These are phyloP conservation scores for Centrocercus urophasianus DNA, from an alignment of 2,113 vertebrate species.

Conservation along the genomic window DNA sequence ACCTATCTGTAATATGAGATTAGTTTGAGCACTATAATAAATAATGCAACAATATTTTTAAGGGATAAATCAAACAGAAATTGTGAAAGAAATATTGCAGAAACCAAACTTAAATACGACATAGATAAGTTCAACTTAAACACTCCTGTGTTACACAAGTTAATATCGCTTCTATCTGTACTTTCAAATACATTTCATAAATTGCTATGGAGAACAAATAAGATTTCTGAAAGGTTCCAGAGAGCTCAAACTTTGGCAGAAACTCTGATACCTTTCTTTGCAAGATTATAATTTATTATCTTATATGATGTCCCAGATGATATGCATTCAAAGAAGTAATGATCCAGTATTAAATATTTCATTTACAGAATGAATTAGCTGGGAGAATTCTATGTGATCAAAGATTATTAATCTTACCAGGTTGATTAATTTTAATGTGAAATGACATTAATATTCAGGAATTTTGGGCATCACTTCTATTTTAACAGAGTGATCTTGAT, in stretches of 20 bases:
- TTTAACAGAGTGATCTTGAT: not conserved
- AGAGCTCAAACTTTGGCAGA: not conserved
- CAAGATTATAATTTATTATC: not conserved
- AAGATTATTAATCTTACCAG: slow-evolving; percentile 1
- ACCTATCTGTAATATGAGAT: not conserved
- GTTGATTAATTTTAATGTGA: not conserved
- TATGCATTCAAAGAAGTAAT: not conserved
- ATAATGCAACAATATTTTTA: not conserved
- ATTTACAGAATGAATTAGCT: slow-evolving; percentile 12
- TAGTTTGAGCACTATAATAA: not conserved
- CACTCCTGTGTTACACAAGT: not conserved
- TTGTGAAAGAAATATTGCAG: not conserved
- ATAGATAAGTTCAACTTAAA: not conserved
- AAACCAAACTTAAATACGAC: not conserved
- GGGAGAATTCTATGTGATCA: not conserved
- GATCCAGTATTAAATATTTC: not conserved
- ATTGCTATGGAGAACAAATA: not conserved
- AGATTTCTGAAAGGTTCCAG: not conserved
- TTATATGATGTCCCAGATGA: not conserved
- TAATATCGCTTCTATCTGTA: not conserved
- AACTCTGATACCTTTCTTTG: not conserved
- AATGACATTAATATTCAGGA: not conserved
- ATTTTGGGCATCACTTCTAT: not conserved
- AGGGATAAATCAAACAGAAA: not conserved
- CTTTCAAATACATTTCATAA: not conserved